Evolutionary conservation across 2,797 vertebrate species (phyloP), one percentile per base, ranked within the genome.

Genomic region (Acrossocheilus fasciatus): DNA sequence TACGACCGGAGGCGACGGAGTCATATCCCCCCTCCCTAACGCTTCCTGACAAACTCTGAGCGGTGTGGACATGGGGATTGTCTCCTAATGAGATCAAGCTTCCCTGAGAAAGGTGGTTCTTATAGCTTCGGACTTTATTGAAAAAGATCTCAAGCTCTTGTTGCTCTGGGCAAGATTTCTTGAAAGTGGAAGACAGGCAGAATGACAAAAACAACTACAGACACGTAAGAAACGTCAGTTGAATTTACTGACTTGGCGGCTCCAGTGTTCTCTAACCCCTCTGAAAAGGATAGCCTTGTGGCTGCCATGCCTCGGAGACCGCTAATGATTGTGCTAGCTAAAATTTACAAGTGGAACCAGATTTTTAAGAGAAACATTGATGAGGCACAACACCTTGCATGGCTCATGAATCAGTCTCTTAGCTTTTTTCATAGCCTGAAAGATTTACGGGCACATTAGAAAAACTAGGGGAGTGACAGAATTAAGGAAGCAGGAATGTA

Each of bases 1-100:
- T 72, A 82, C 43, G 92, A 90, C 91, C 90, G 87, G 90, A 90
- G 92, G 91, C 72, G 89, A 93, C 91, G 90, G 66, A 87, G 86
- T 66, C 66, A 85, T 75, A 68, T 59, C 8, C 52, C 72, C 54
- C 57, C 34, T 45, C 54, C n/a, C 50, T 12, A 59, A 62, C 36
- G 17, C 23, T 62, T 41, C 57, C 41, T 41, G 41, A 59, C 54
- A 74, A 83, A 62, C 70, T 34, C 39, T 64, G 64, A 80, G 66
- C 1, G 4, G 76, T 57, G 76, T 80, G 66, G 75, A 79, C 84
- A 85, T 72, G 75, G 41, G 76, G 66, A 85, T 72, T 72, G 66
- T 85, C 75, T 80, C 75, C 75, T 78, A 85, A 85, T 79, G 84
- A 85, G 76, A 85, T 79, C 75, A 85, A 79, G 75, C 75, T 62